These are phyloP conservation scores for Eospalax fontanierii DNA, from an alignment of 2,797 vertebrate genomes.

Conservation along the genomic window DNA sequence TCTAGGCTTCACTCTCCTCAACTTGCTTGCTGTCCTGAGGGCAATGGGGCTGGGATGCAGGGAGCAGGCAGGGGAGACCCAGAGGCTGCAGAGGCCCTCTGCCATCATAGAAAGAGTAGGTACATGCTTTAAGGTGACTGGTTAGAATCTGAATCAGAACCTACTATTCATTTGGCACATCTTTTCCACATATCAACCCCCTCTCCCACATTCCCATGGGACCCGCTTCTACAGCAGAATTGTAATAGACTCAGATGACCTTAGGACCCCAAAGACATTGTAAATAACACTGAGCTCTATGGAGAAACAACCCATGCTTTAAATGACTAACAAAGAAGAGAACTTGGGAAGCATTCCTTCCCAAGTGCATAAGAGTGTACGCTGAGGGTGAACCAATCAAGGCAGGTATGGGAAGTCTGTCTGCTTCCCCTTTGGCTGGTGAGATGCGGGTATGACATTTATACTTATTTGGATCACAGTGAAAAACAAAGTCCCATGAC, in stretches of 20 bases:
- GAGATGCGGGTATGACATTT: neutral
- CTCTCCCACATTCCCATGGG: neutral
- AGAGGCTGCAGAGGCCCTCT: neutral
- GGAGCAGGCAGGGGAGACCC: neutral
- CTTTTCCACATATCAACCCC: neutral
- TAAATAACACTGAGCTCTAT: neutral
- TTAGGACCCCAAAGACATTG: neutral
- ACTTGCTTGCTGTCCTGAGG: neutral
- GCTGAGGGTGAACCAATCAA: neutral
- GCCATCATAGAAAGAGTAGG: neutral
- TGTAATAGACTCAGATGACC: neutral
- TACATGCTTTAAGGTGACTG: neutral
- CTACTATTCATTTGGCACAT: neutral
- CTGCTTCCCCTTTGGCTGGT: neutral
- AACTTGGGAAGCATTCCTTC: neutral
- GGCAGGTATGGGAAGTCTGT: neutral
- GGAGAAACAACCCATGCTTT: neutral
- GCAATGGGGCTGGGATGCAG: too few species aligned
- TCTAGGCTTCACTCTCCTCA: neutral
- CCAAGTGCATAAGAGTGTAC: neutral
- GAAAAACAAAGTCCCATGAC: constrained; percentile 5
- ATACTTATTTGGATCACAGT: neutral
- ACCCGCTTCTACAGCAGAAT: neutral
- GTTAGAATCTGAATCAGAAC: neutral
- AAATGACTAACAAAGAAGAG: constrained; percentile 21